These are phyloP conservation scores for Helleia helle DNA, from an alignment of 2,888 invertebrate genomes.

Conservation along the genomic window DNA sequence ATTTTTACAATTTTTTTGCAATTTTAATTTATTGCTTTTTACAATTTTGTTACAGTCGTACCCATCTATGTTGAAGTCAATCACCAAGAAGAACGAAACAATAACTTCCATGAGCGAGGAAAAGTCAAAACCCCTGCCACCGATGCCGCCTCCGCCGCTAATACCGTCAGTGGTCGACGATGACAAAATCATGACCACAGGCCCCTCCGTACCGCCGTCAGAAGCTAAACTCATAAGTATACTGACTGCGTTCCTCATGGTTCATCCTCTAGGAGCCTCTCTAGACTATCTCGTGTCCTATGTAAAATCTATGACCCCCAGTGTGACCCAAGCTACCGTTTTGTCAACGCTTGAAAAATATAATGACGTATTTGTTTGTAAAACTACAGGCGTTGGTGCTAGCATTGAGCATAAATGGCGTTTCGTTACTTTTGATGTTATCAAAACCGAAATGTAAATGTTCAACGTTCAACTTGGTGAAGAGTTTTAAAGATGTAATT, in stretches of 20 bases:
- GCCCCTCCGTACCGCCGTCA: slow-evolving; percentile 28
- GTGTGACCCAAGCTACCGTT: slow-evolving; percentile 33
- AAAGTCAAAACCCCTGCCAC: slow-evolving; percentile 31
- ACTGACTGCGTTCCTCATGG: slow-evolving; percentile 52
- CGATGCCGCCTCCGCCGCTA: slow-evolving; percentile 18
- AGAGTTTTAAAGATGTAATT: no score
- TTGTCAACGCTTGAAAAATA: slow-evolving; percentile 38
- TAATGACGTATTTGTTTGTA: slow-evolving; percentile 35
- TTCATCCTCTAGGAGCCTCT: slow-evolving; percentile 49
- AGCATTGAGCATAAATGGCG: slow-evolving; percentile 44
- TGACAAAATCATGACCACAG: slow-evolving; percentile 19
- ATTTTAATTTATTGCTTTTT: no score
- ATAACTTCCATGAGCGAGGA: slow-evolving; percentile 24
- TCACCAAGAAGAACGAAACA: slow-evolving; percentile 22
- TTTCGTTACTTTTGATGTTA: slow-evolving; percentile 38
- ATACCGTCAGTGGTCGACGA: slow-evolving; percentile 28
- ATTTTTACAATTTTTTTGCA: no score
- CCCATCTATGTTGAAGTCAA: background rate
- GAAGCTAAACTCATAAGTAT: slow-evolving; percentile 55
- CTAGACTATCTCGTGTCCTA: slow-evolving; percentile 49
- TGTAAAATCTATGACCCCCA: slow-evolving; percentile 40
- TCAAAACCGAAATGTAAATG: slow-evolving; percentile 25
- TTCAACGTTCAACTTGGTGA: no score
- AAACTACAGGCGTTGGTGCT: slow-evolving; percentile 37
- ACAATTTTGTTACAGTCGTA: background rate